Evolutionary conservation across 2,113 vertebrate species (phyloP), one percentile per base, ranked within the genome.

Genomic region (Tretioscincus oriximinensis): DNA sequence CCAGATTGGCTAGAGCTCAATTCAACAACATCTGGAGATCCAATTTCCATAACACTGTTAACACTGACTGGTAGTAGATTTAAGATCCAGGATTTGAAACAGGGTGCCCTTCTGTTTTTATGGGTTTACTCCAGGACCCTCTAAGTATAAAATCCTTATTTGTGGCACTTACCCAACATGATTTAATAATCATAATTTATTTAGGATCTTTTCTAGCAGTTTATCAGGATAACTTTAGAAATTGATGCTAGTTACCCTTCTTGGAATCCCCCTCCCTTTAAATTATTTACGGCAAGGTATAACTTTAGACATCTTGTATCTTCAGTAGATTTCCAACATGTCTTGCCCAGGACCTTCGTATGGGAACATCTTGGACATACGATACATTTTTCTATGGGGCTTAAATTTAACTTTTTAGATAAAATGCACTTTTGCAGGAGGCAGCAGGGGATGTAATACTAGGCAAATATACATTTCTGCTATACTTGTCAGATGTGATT

Each of bases 401-500:
- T 70, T 70, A 51, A 61, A 63, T 63, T 76, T 82, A 82, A 76
- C 64, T 76, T 61, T 66, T 81, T 22, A 76, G 73, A 35, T 69
- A 73, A 70, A 76, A 66, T 20, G 45, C 35, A 7, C 67, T 70
- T 81, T 76, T 76, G 66, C 73, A 82, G 63, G 63, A 47, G 66
- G 66, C 80, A 70, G 73, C 47, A 47, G 80, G 73, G 73, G 35
- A 67, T 47, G n/a, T 61, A 73, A 76, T 70, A 82, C 35, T 61
- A 61, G 66, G 63, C 54, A 73, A 82, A 76, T 54, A 76, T 61
- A 82, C 66, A 76, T 76, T 76, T 70, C 80, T 70, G 73, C 65
- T 49, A 45, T n/a, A 49, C 73, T 70, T 76, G 80, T 82, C 80
- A 82, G 66, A 76, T 82, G 26, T 35, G 80, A 82, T 82, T 82